Evolutionary conservation across 1,140 invertebrate genomes (phyloP).

Genomic region (Magallana angulata): DNA sequence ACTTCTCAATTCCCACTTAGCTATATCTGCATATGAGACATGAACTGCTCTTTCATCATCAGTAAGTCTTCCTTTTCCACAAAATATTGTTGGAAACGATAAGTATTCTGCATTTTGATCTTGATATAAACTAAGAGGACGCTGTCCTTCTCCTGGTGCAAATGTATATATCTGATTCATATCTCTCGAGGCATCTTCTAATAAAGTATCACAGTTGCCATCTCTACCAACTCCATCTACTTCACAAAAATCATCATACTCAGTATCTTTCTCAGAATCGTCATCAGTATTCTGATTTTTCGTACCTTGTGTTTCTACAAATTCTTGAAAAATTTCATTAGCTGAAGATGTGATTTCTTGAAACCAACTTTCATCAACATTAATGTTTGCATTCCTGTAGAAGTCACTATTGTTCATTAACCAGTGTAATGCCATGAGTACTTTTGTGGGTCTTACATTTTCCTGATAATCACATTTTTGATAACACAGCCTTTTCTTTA

Average conservation of each 20-base stretch:
- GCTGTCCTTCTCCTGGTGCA: conserved; percentile 51
- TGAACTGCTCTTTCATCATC: conserved; percentile 38
- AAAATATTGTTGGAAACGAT: conserved; percentile 57
- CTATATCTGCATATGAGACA: conserved; percentile 42
- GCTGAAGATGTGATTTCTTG: conserved; percentile 25
- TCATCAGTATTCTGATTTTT: neutral
- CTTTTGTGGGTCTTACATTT: conserved; percentile 50
- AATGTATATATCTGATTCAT: conserved; percentile 42
- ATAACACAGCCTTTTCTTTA: conserved; percentile 52
- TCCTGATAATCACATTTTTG: conserved; percentile 42
- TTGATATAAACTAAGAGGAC: conserved; percentile 49
- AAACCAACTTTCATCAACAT: conserved; percentile 24
- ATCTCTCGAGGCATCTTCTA: conserved; percentile 32
- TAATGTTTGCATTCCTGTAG: conserved; percentile 44
- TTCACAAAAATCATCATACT: conserved; percentile 41
- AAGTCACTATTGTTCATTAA: conserved; percentile 44
- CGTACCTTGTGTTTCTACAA: neutral
- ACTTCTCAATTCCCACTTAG: conserved; percentile 47
- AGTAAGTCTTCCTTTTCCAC: conserved; percentile 52
- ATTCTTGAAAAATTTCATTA: neutral
- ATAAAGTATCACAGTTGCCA: conserved; percentile 46
- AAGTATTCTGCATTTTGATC: conserved; percentile 54
- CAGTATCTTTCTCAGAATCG: neutral
- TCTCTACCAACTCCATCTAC: neutral
- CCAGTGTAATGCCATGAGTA: conserved; percentile 36